Percentiles rank a stretch among this genome's conserved stretches.
These are phyloP conservation scores for Hippocampus abdominalis DNA, from an alignment of 2,113 vertebrate species.

Conservation along the genomic window DNA sequence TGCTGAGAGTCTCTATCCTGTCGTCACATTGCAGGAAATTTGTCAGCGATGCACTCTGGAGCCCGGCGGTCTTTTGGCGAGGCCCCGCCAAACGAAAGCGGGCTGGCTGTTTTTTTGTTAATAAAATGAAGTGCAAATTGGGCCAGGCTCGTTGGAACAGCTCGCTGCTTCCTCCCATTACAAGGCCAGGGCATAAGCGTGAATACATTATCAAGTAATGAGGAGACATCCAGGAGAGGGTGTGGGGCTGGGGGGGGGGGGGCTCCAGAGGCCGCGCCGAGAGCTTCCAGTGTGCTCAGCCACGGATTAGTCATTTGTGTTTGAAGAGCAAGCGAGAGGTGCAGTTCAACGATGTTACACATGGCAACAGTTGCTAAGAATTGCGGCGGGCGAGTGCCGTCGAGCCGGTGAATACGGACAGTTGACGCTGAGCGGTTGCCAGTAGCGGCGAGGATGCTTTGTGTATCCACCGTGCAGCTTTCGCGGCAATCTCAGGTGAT, in stretches of 20 bases:
- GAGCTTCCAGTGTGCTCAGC: constrained; percentile 66
- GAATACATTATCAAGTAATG: constrained; percentile 84
- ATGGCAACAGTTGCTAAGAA: constrained; percentile 78
- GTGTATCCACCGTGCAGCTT: constrained; percentile 47
- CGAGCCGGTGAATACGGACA: constrained; percentile 48
- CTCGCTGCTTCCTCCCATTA: constrained; percentile 80
- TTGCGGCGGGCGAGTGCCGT: constrained; percentile 38
- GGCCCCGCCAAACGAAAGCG: constrained; percentile 38
- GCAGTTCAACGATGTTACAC: constrained; percentile 72
- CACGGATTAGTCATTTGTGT: constrained; percentile 70
- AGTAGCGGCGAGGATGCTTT: constrained; percentile 47
- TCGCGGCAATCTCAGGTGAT: constrained; percentile 36
- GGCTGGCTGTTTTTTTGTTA: constrained; percentile 71
- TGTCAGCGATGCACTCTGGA: constrained; percentile 46
- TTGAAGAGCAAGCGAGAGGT: constrained; percentile 70
- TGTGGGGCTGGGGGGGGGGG: constrained; percentile 58
- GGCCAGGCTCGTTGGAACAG: constrained; percentile 71
- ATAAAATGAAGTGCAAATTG: constrained; percentile 84
- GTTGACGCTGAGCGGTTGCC: constrained; percentile 36
- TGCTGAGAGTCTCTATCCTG: constrained; percentile 70
- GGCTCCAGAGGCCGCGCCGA: constrained; percentile 61
- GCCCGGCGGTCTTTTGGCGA: constrained; percentile 62
- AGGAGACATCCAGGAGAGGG: constrained; percentile 76
- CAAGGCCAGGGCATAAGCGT: constrained; percentile 77
- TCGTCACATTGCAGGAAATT: constrained; percentile 77